These are phyloP conservation scores for Eupristina koningsbergeri DNA, from an alignment of 1,140 invertebrate genomes.

Conservation along the genomic window DNA sequence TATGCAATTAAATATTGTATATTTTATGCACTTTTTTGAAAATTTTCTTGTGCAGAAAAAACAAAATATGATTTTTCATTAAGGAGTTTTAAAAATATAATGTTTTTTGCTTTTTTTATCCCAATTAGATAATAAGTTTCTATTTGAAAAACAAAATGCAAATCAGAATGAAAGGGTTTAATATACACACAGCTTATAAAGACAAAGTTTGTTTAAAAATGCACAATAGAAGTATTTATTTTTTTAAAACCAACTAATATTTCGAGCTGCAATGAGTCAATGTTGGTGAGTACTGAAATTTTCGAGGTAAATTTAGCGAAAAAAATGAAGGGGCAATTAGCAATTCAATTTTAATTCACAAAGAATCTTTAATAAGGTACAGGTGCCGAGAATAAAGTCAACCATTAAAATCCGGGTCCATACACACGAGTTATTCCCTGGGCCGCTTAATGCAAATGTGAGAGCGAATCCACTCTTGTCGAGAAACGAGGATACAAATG, in stretches of 20 bases:
- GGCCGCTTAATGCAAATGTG: conserved; percentile 38
- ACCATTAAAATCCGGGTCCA: conserved; percentile 5
- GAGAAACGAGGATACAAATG: conserved; percentile 40
- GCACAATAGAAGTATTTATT: too few relatives aligned
- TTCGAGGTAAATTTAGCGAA: neutral
- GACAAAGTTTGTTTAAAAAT: too few relatives aligned
- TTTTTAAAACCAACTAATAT: neutral
- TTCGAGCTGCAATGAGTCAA: neutral
- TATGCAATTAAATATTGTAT: too few relatives aligned
- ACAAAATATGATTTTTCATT: too few relatives aligned
- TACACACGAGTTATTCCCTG: conserved; percentile 7
- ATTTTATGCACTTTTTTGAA: too few relatives aligned
- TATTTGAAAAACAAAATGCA: too few relatives aligned
- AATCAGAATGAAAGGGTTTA: too few relatives aligned
- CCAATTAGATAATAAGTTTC: too few relatives aligned
- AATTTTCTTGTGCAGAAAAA: too few relatives aligned
- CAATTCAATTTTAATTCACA: conserved; percentile 38
- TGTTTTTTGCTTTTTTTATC: too few relatives aligned
- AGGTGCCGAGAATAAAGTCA: neutral
- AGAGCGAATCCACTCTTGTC: conserved; percentile 15
- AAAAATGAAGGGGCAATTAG: conserved; percentile 17
- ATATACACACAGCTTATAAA: too few relatives aligned
- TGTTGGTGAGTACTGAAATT: neutral
- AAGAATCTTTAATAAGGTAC: conserved; percentile 34
- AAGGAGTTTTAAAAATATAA: too few relatives aligned